A percentile compares a stretch with the other conserved stretches of the same genome.
phyloP scores from a whole-genome alignment of 1,140 invertebrate species.

The Wiebesia pumilae region DNA sequence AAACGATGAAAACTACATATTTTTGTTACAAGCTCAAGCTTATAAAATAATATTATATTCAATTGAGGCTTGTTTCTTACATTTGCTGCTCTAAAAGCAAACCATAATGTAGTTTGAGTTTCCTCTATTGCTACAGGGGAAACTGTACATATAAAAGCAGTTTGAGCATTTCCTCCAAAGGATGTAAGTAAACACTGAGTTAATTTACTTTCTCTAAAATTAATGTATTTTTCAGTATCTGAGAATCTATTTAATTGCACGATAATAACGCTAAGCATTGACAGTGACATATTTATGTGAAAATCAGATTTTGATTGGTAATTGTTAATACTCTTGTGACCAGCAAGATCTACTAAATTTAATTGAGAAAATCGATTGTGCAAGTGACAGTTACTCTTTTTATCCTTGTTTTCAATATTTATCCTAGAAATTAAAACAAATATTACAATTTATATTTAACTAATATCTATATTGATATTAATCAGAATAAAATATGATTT shows the following conservation, averaged over 20 bases:
- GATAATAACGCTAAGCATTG: slow-evolving; percentile 60
- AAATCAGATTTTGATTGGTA: slow-evolving; percentile 83
- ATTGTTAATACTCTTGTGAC: slow-evolving; percentile 84
- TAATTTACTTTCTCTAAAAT: slow-evolving; percentile 85
- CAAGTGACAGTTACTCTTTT: slow-evolving; percentile 65
- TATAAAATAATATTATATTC: slow-evolving; percentile 75
- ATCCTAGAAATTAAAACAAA: slow-evolving; percentile 19
- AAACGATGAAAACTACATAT: slow-evolving; percentile 23
- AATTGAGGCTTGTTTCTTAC: slow-evolving; percentile 80
- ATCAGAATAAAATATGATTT: slow-evolving; percentile 62
- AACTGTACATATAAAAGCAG: slow-evolving; percentile 84
- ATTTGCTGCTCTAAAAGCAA: slow-evolving; percentile 78
- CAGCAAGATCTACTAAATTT: slow-evolving; percentile 89
- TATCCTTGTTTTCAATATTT: slow-evolving; percentile 66
- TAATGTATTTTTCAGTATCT: slow-evolving; percentile 74
- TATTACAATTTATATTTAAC: background rate
- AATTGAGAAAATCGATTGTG: slow-evolving; percentile 79
- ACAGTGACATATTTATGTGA: slow-evolving; percentile 81
- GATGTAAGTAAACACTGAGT: slow-evolving; percentile 86
- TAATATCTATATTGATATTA: background rate
- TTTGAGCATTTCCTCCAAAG: slow-evolving; percentile 87
- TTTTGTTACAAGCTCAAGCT: slow-evolving; percentile 20
- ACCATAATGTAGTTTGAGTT: slow-evolving; percentile 80
- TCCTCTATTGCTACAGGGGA: slow-evolving; percentile 82
- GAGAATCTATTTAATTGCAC: slow-evolving; percentile 58